These are phyloP conservation scores for Melanocharis versteri DNA, from an alignment of 2,113 vertebrate genomes.

Conservation along the genomic window DNA sequence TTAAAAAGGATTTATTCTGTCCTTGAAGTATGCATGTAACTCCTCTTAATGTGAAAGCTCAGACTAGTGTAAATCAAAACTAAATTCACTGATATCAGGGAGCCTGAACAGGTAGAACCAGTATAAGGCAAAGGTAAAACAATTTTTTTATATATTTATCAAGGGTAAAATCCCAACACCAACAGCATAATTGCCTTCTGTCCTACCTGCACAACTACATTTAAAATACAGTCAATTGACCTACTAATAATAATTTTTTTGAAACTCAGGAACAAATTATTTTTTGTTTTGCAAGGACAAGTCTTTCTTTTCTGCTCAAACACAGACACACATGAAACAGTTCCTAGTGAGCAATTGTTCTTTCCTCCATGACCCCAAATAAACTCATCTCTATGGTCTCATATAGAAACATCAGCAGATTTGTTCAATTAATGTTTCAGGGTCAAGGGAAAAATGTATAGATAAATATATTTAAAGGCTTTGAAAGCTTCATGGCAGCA, in stretches of 20 bases:
- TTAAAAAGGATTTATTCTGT: conserved; percentile 25
- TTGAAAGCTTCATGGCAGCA: not conserved
- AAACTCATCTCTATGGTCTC: not conserved
- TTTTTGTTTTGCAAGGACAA: not conserved
- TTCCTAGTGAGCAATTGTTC: not conserved
- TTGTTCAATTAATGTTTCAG: conserved; percentile 16
- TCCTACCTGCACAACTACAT: not conserved
- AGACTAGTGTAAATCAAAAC: conserved; percentile 28
- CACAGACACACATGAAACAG: not conserved
- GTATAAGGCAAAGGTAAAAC: not conserved
- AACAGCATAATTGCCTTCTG: not conserved
- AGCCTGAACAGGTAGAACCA: not conserved
- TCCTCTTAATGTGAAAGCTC: not conserved
- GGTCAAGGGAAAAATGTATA: not conserved
- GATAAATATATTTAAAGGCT: not conserved
- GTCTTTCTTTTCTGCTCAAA: not conserved
- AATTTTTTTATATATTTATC: not conserved
- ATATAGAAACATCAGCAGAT: not conserved
- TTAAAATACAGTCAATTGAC: not conserved
- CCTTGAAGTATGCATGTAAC: not conserved
- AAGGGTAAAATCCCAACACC: not conserved
- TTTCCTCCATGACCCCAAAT: not conserved
- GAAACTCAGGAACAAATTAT: not conserved
- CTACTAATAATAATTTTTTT: not conserved
- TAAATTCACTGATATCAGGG: not conserved